Percentiles rank a stretch among this genome's conserved stretches.
These are phyloP conservation scores for Phrynocephalus guinanensis DNA, from an alignment of 2,797 vertebrate genomes.

Conservation along the genomic window DNA sequence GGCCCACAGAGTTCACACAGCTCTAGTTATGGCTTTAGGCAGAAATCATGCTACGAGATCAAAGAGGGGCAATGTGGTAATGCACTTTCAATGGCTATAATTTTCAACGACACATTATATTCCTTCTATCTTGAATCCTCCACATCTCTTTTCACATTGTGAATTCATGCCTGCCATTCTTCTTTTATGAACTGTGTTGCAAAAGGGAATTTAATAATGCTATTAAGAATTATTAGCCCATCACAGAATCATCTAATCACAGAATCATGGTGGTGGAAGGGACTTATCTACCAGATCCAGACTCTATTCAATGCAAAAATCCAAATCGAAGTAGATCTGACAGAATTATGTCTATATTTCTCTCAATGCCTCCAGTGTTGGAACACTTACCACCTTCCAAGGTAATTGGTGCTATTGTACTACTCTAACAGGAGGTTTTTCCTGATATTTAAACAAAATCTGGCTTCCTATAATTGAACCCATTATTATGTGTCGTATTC, in stretches of 20 bases:
- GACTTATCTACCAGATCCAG: not conserved
- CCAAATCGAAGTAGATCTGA: no score
- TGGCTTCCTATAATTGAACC: no score
- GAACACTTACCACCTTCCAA: no score
- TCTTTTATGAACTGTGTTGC: not conserved
- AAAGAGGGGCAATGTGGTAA: slow-evolving; percentile 37
- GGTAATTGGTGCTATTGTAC: no score
- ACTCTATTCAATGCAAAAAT: not conserved
- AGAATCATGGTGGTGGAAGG: no score
- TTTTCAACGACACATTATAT: slow-evolving; percentile 25
- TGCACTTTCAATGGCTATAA: slow-evolving; percentile 29
- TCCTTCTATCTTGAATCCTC: not conserved
- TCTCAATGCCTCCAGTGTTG: no score
- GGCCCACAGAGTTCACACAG: slow-evolving; percentile 30
- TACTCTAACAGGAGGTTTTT: no score
- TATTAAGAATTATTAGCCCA: slow-evolving; percentile 31
- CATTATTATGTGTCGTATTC: no score
- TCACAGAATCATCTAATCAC: not conserved
- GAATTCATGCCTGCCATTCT: not conserved
- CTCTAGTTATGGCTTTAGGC: slow-evolving; percentile 43
- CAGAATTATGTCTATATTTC: not conserved
- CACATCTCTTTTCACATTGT: not conserved
- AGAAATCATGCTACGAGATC: slow-evolving; percentile 34
- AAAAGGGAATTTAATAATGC: slow-evolving; percentile 41
- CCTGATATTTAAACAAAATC: no score